Percentiles rank a stretch among this genome's conserved stretches.
These are phyloP conservation scores for Drosophila asahinai DNA, from an alignment of 1,140 invertebrate genomes.

Conservation along the genomic window DNA sequence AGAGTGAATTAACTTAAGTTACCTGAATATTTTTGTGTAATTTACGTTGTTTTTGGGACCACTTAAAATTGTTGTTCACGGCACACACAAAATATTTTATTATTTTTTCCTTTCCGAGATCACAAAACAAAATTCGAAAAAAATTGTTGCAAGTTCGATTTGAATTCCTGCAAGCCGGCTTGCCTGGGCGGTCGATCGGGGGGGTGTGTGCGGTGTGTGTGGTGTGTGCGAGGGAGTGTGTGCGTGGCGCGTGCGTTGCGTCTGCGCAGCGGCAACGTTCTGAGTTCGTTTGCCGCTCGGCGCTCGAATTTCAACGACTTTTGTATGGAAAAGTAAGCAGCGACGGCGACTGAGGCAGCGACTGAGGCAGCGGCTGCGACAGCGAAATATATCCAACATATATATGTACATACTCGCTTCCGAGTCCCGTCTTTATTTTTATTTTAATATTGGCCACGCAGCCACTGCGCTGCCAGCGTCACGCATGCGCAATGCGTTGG, in stretches of 20 bases:
- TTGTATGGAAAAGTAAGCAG: slow-evolving; percentile 28
- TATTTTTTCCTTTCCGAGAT: not conserved
- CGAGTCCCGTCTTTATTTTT: slow-evolving; percentile 68
- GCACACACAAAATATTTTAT: not conserved
- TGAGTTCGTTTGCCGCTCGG: slow-evolving; percentile 70
- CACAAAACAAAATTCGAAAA: slow-evolving; percentile 20
- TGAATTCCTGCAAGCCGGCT: slow-evolving; percentile 38
- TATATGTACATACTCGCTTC: slow-evolving; percentile 58
- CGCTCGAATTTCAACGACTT: slow-evolving; percentile 72
- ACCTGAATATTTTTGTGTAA: slow-evolving; percentile 34
- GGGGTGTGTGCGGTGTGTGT: slow-evolving; percentile 11
- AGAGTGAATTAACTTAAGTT: slow-evolving; percentile 20
- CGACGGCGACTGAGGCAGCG: slow-evolving; percentile 22
- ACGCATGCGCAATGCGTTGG: slow-evolving; percentile 60
- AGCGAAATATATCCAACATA: slow-evolving; percentile 22
- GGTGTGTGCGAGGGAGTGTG: slow-evolving; percentile 25
- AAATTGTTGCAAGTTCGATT: slow-evolving; percentile 15
- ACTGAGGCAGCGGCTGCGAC: slow-evolving; percentile 1
- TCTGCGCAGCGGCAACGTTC: slow-evolving; percentile 75
- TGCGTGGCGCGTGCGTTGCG: slow-evolving; percentile 73
- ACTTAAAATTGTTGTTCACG: slow-evolving; percentile 34
- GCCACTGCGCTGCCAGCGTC: slow-evolving; percentile 23
- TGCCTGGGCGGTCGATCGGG: not conserved
- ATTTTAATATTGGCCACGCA: slow-evolving; percentile 61
- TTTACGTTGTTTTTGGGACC: slow-evolving; percentile 8